Base-by-base conservation (phyloP, 2,797 vertebrate genomes). In the Falco berigora region DNA sequence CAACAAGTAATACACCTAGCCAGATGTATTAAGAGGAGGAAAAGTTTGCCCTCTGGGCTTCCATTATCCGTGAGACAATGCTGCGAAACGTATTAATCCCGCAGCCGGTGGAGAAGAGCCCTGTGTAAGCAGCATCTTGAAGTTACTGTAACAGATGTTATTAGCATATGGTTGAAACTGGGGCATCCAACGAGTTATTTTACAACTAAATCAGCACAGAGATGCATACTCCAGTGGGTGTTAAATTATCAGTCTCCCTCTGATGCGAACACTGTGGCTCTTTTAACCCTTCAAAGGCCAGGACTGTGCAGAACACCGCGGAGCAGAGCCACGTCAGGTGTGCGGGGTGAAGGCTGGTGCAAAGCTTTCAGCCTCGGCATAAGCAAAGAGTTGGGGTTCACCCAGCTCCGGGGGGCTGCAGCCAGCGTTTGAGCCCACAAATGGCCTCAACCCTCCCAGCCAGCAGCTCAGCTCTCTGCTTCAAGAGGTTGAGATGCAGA, bases 141-240 rank as follows among this genome's bases (percentile, higher is more conserved):
- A 90, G 92, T 34, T 32, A 42, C 85, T 83, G 77, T 68, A 95
- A 84, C 96, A 97, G 97, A 89, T 97, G 96, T 96, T 93, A 96
- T 94, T 89, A 96, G 95, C 96, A 97, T 97, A 97, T 96, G 97
- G 96, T 66, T 83, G 93, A 84, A 97, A 95, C 92, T 91, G 91
- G 97, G 96, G 93, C 96, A 97, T 56, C 80, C 89, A 38, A 71
- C 4, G 72, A 94, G 96, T 81, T 89, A 79, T 90, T 96, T 90
- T 83, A 96, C 93, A 97, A 93, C 89, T 96, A 94, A 96, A 96
- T 96, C 96, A 93, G 95, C 59, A 15, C 3, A 6, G 88, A 84
- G 72, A 92, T 15, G 36, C 77, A 73, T 56, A 62, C 68, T 79
- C 87, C 69, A 28, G 93, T 89, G 90, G 82, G 90, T 86, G 86